These are phyloP conservation scores for Centropus bengalensis DNA, from an alignment of 2,113 vertebrate species.

Conservation along the genomic window DNA sequence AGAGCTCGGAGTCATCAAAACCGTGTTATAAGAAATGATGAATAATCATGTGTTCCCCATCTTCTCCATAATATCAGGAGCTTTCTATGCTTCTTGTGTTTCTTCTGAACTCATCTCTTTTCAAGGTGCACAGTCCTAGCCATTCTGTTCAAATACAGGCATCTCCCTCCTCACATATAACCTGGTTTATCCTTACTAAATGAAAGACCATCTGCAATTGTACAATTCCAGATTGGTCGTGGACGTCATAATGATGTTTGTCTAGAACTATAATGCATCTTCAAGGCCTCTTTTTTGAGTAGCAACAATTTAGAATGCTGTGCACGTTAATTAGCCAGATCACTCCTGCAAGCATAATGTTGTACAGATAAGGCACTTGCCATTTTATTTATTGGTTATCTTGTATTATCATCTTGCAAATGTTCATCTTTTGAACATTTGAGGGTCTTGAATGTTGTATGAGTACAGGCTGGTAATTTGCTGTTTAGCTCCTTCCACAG, in stretches of 20 bases:
- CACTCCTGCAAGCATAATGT: neutral
- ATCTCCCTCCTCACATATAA: neutral
- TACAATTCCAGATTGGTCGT: neutral
- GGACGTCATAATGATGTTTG: neutral
- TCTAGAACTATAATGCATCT: neutral
- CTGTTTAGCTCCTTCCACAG: neutral
- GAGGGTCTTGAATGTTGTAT: neutral
- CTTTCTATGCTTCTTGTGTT: neutral
- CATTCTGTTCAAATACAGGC: neutral
- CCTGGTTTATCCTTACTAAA: neutral
- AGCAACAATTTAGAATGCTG: neutral
- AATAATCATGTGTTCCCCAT: neutral
- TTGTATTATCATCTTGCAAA: neutral
- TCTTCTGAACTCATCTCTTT: neutral
- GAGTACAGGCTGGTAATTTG: neutral
- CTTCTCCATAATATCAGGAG: neutral
- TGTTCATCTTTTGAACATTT: neutral
- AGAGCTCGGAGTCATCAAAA: constrained; percentile 39
- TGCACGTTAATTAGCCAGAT: neutral
- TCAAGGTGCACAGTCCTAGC: neutral
- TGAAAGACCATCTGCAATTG: neutral
- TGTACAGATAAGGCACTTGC: neutral
- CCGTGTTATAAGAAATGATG: neutral
- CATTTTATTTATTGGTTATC: neutral
- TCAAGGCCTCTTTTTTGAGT: neutral